Conservation (phyloP, 2,888 invertebrate genomes). For the Eugnorisma glareosa region DNA sequence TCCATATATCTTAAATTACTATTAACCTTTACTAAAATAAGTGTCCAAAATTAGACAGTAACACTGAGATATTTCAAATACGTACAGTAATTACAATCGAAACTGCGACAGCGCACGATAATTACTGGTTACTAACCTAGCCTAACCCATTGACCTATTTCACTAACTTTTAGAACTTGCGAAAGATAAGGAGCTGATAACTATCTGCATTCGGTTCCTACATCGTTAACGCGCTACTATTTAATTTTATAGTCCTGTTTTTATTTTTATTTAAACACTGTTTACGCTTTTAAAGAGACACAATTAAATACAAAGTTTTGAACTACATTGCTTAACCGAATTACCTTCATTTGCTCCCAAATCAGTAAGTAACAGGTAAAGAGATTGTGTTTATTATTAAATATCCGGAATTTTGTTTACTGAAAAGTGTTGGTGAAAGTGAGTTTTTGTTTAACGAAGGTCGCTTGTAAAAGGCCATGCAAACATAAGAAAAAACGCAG, state of each 20-base stretch:
- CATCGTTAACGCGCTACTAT: constrained; percentile 22
- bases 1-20: neutral
- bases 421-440: constrained; percentile 84
- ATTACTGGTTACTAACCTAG: constrained; percentile 48
- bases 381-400: constrained; percentile 77
- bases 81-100: constrained; percentile 34
- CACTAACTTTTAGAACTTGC: constrained; percentile 57
- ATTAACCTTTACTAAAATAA: neutral
- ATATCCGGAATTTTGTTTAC: constrained; percentile 84
- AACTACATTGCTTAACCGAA: constrained; percentile 72
- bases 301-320: constrained; percentile 47
- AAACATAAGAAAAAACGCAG: constrained; percentile 66
- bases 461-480: constrained; percentile 74
- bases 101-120: constrained; percentile 36
- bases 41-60: neutral
- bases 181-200: constrained; percentile 55
- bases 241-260: constrained; percentile 16
- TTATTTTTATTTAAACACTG: constrained; percentile 28
- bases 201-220: constrained; percentile 46
- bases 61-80: constrained; percentile 24
- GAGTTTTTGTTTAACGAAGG: constrained; percentile 78
- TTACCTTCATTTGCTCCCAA: constrained; percentile 81
- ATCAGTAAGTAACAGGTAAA: constrained; percentile 79
- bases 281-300: constrained; percentile 20
- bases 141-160: constrained; percentile 60